Conservation (phyloP, 2,113 vertebrate species). For the Coreoperca whiteheadi region DNA sequence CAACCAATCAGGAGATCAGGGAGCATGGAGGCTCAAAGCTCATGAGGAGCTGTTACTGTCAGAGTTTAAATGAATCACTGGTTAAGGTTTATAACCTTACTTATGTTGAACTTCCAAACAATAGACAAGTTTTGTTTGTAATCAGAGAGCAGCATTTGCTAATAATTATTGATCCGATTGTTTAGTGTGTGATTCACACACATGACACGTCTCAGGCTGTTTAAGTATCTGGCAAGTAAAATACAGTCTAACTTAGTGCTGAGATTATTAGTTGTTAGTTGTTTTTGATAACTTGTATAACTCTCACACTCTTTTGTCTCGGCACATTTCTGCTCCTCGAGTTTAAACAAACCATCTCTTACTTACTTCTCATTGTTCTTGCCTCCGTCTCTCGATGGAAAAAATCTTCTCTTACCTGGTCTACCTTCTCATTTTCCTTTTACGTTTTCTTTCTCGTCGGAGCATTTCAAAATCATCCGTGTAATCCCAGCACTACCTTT, state of each 20-base stretch:
- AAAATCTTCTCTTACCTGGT: neutral
- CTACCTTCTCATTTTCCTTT: neutral
- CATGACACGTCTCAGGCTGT: neutral
- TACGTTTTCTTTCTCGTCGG: neutral
- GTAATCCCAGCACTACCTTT: neutral
- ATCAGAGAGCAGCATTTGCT: neutral
- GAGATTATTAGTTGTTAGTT: neutral
- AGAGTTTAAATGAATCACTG: neutral
- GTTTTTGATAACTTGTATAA: too few relatives aligned
- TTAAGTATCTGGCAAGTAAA: neutral
- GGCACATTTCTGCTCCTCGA: too few relatives aligned
- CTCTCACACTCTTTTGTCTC: too few relatives aligned
- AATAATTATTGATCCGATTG: neutral
- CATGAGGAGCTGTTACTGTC: slow-evolving; percentile 34
- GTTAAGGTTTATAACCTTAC: neutral
- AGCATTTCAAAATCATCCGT: slow-evolving; percentile 8
- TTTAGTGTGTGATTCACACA: neutral
- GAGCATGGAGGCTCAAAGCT: slow-evolving; percentile 6
- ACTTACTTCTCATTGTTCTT: neutral
- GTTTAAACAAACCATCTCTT: too few relatives aligned
- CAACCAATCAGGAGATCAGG: slow-evolving; percentile 47
- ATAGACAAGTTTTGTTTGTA: neutral
- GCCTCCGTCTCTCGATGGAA: neutral
- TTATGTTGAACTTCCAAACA: neutral
- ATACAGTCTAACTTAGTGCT: neutral